phyloP scores from a whole-genome alignment of 2,113 vertebrate genomes.

The Poeciliopsis turrubarensis region DNA sequence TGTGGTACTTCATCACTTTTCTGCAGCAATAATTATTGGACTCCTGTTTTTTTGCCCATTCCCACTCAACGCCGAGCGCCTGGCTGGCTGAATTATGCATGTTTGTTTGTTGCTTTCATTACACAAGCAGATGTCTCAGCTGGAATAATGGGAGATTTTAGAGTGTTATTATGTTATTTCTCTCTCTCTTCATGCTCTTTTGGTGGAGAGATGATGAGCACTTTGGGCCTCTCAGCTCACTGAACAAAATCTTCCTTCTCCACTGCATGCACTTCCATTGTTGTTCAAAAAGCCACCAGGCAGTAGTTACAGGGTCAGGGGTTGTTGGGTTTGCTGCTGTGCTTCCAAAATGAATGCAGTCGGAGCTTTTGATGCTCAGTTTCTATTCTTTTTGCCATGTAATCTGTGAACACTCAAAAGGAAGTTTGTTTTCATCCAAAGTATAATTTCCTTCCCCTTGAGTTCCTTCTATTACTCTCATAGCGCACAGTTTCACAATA shows the following conservation, averaged over 20 bases:
- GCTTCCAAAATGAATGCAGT: conserved; percentile 7
- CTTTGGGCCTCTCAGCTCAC: conserved; percentile 28
- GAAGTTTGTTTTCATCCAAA: conserved; percentile 9
- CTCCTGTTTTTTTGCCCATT: conserved; percentile 16
- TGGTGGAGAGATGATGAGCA: conserved; percentile 40
- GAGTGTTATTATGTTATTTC: conserved; percentile 46
- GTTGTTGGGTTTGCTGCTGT: conserved; percentile 1
- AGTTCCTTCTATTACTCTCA: background rate
- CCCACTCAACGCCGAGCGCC: conserved; percentile 35
- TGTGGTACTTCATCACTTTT: conserved; percentile 62
- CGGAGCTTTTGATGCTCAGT: background rate
- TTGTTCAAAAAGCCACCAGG: conserved; percentile 2
- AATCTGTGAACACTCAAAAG: conserved; percentile 13
- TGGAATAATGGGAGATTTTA: conserved; percentile 55
- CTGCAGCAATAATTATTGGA: conserved; percentile 57
- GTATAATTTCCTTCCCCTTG: conserved; percentile 37
- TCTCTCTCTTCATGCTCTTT: background rate
- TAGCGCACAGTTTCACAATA: conserved; percentile 14
- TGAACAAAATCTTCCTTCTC: conserved; percentile 36
- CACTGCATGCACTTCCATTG: conserved; percentile 15
- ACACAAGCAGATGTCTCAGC: conserved; percentile 62
- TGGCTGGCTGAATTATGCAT: conserved; percentile 69
- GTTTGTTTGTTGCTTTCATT: conserved; percentile 72
- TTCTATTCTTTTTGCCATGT: conserved; percentile 15
- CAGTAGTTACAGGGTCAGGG: conserved; percentile 20